Evolutionary conservation across 2,113 vertebrate species (phyloP), one percentile per base, ranked within the genome.

Genomic region (Coptodon rendalli): DNA sequence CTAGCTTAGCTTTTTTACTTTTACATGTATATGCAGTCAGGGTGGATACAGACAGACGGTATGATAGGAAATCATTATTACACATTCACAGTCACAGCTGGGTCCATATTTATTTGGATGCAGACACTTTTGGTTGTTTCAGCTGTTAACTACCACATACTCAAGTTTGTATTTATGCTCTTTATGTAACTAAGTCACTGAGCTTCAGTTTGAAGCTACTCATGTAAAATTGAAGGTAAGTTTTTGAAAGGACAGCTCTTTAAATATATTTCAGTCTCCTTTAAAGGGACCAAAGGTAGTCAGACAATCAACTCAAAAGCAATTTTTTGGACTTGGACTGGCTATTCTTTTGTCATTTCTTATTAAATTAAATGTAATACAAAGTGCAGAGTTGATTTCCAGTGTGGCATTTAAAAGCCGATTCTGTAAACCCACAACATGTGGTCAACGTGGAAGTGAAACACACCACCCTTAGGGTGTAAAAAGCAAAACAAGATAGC

Each of bases 1-100:
- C 82, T 84, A 87, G 87, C 86, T 89, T 88, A 84, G 54, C 83
- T 78, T 61, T 73, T 43, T 45, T 34, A 61, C 27, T 66, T 66
- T 66, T 10, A 76, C 71, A 76, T 76, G 24, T 27, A 43, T 73
- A 76, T 29, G 8, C 40, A 76, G 40, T 78, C 43, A 71, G 89
- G 87, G 78, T 86, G 56, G 53, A 85, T 31, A 38, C 56, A 89
- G 80, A 19, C 34, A 24, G n/a, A 83, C 31, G 9, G 24, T 34
- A 10, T 53, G 54, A 84, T 71, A 87, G 80, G 45, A 89, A 88
- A 76, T 36, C 16, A 56, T 56, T 63, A 3, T 4, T 22, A 56
- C 48, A 48, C 40, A 76, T 48, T 76, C 43, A 29, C 68, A 73
- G 14, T 27, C 48, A 85, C 2, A 22, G 31, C 29, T 22, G 24